phyloP scores from a whole-genome alignment of 2,888 invertebrate species.

The Ischnura elegans region DNA sequence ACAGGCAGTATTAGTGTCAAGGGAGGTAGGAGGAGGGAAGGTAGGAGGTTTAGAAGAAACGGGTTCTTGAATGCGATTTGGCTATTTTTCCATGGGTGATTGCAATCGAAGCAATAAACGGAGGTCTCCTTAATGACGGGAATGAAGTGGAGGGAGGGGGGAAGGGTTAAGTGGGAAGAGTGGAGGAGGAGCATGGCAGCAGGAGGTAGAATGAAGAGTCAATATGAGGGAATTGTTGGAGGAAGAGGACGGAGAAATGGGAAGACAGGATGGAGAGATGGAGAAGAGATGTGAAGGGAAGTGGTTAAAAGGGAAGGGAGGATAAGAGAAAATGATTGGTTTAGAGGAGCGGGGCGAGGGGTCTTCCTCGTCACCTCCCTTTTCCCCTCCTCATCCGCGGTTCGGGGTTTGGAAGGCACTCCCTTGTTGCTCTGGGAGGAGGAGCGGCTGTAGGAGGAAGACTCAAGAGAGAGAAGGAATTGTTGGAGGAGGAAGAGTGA shows the following conservation, averaged over 20 bases:
- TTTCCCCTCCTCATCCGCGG: background rate
- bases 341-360: background rate
- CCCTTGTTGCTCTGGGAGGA: background rate
- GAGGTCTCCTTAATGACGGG: background rate
- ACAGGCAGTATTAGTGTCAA: no score
- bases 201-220: no score
- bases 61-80: conserved; percentile 19
- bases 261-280: no score
- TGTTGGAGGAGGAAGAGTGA: background rate
- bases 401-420: background rate
- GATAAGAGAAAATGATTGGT: background rate
- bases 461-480: background rate
- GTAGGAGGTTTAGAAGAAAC: background rate
- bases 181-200: no score
- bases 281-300: no score
- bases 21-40: no score
- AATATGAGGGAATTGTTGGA: no score
- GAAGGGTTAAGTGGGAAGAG: background rate
- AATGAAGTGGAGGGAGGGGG: background rate
- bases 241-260: no score
- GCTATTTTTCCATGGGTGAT: conserved; percentile 23
- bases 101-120: background rate
- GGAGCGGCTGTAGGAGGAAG: background rate
- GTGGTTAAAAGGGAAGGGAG: no score
- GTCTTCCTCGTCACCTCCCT: no score